These are phyloP conservation scores for Gastracanthus pulcherrimus DNA, from an alignment of 2,888 invertebrate species.

Conservation along the genomic window DNA sequence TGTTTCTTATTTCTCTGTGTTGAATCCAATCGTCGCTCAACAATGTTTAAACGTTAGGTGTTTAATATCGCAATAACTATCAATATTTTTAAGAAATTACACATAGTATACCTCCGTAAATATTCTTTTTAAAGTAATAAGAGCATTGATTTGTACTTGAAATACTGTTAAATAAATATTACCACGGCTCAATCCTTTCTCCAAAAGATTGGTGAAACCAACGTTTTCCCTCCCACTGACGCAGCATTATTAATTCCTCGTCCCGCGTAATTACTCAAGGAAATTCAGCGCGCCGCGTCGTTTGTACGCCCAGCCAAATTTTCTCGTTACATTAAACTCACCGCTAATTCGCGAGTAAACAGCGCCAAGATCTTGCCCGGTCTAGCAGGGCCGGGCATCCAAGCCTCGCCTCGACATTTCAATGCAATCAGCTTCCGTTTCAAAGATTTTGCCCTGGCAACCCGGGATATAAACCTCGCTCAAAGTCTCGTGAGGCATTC, in stretches of 20 bases:
- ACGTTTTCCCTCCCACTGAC: not conserved
- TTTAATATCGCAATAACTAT: no score
- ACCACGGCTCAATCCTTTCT: not conserved
- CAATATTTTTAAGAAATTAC: no score
- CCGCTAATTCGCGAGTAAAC: slow-evolving; percentile 6
- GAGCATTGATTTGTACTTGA: no score
- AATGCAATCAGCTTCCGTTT: slow-evolving; percentile 9
- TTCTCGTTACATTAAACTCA: slow-evolving; percentile 18
- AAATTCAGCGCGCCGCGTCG: not conserved
- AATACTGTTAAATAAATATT: not conserved
- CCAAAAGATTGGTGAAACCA: not conserved
- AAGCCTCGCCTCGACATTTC: not conserved
- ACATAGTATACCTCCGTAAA: no score
- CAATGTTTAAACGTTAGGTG: no score
- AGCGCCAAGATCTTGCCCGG: not conserved
- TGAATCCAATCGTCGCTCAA: no score
- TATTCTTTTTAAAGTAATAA: no score
- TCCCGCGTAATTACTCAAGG: not conserved
- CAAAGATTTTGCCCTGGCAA: not conserved
- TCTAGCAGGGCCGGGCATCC: not conserved
- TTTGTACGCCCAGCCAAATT: not conserved
- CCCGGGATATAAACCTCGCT: not conserved
- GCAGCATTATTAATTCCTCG: not conserved
- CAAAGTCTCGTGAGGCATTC: not conserved
- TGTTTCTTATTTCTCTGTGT: no score